phyloP scores from a whole-genome alignment of 2,888 invertebrate species.

The Acronicta alni region DNA sequence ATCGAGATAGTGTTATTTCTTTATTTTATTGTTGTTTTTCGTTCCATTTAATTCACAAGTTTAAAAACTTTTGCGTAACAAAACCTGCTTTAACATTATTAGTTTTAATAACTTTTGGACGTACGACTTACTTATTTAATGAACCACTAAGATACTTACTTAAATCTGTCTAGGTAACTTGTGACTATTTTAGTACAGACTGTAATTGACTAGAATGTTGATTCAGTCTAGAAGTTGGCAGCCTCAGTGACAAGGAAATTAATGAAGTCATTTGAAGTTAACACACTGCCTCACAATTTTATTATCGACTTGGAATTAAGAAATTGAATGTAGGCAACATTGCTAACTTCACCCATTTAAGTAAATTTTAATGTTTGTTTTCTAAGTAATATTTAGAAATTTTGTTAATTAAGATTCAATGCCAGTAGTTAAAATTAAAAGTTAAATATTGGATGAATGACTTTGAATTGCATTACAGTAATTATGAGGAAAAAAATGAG shows the following conservation, averaged over 20 bases:
- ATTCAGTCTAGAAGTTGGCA: constrained; percentile 53
- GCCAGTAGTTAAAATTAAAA: neutral
- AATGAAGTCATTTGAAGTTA: constrained; percentile 58
- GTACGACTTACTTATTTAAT: constrained; percentile 1
- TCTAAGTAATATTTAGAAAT: constrained; percentile 4
- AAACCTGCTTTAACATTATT: constrained; percentile 1
- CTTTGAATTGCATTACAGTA: neutral
- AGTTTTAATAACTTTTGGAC: neutral
- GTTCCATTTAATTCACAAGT: neutral
- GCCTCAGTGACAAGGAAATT: constrained; percentile 24
- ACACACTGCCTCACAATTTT: constrained; percentile 58
- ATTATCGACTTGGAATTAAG: constrained; percentile 43
- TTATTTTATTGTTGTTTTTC: neutral
- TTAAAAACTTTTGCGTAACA: constrained; percentile 19
- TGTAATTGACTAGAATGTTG: constrained; percentile 64
- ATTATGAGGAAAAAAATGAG: constrained; percentile 10
- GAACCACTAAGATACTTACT: constrained; percentile 2
- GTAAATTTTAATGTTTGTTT: constrained; percentile 12
- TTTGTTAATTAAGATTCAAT: constrained; percentile 1
- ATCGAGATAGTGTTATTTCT: neutral
- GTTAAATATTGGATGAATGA: neutral
- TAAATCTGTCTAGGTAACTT: constrained; percentile 39
- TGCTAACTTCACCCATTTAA: constrained; percentile 15
- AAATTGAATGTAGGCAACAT: constrained; percentile 22
- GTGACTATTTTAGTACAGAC: constrained; percentile 50